Evolutionary conservation across 2,888 invertebrate species (phyloP).

Genomic region (Ichneumoninae sp.): DNA sequence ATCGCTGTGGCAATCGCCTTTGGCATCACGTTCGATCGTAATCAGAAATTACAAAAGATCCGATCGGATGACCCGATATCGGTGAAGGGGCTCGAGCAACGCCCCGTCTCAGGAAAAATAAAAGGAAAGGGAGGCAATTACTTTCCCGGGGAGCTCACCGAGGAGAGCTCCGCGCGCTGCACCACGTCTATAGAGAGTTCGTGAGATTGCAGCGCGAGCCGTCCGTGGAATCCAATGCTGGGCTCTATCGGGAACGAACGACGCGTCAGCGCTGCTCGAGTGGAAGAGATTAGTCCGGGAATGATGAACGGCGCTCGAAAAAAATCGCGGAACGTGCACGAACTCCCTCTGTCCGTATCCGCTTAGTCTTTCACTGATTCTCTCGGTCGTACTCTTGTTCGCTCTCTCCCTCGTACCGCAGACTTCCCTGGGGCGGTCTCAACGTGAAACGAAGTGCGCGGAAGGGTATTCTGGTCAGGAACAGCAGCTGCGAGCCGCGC

Average conservation of each 20-base stretch:
- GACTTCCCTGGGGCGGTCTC: slow-evolving; percentile 11
- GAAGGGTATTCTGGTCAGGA: slow-evolving; percentile 5
- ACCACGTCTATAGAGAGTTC: background rate
- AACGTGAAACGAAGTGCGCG: background rate
- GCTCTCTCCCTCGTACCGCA: slow-evolving; percentile 20
- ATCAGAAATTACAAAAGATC: slow-evolving; percentile 52
- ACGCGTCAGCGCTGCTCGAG: slow-evolving; percentile 72
- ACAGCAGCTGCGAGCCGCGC: slow-evolving; percentile 9
- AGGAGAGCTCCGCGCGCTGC: background rate
- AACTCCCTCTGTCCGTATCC: slow-evolving; percentile 47
- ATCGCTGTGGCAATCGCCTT: slow-evolving; percentile 22
- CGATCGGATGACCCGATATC: slow-evolving; percentile 46
- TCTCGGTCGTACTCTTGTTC: slow-evolving; percentile 18
- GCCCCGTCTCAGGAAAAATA: slow-evolving; percentile 14
- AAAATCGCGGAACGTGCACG: slow-evolving; percentile 39
- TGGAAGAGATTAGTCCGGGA: slow-evolving; percentile 77
- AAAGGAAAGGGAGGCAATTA: slow-evolving; percentile 36
- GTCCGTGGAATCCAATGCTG: slow-evolving; percentile 15
- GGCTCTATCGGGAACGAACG: slow-evolving; percentile 69
- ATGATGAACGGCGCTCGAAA: slow-evolving; percentile 69
- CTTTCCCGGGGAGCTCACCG: slow-evolving; percentile 28
- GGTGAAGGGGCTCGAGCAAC: slow-evolving; percentile 25
- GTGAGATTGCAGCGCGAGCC: slow-evolving; percentile 9
- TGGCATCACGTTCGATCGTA: slow-evolving; percentile 49
- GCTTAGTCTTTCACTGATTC: slow-evolving; percentile 41